These are phyloP conservation scores for Pyrgus malvae DNA, from an alignment of 2,888 invertebrate species.

Conservation along the genomic window DNA sequence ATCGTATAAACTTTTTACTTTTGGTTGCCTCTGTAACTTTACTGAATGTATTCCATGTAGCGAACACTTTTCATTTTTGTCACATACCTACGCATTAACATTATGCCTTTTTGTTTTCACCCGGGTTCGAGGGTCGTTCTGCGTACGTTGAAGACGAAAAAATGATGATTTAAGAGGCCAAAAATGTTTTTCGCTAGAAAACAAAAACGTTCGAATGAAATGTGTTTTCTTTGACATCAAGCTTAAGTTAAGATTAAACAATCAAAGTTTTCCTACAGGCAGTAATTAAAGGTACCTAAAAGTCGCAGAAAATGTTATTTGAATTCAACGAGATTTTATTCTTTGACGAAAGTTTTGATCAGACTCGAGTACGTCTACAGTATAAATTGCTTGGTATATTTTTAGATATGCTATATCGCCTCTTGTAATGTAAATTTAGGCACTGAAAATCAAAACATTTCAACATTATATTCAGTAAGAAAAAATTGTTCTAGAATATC, in stretches of 20 bases:
- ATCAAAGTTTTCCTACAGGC: constrained; percentile 57
- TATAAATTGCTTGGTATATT: too few species aligned
- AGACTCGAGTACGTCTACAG: not conserved
- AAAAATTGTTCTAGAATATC: too few species aligned
- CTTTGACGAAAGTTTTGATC: constrained; percentile 16
- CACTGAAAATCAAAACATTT: too few species aligned
- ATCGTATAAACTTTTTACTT: constrained; percentile 8
- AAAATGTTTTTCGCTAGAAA: not conserved
- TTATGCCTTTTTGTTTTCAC: not conserved
- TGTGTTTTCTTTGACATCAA: constrained; percentile 36
- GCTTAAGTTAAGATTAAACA: constrained; percentile 58
- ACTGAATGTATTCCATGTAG: not conserved
- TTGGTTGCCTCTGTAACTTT: not conserved
- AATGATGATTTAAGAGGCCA: constrained; percentile 9
- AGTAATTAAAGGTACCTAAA: constrained; percentile 33
- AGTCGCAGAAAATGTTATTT: constrained; percentile 15
- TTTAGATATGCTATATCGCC: too few species aligned
- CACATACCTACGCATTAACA: not conserved
- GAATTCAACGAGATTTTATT: constrained; percentile 19
- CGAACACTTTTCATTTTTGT: not conserved
- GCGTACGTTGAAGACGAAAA: constrained; percentile 4
- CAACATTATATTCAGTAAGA: too few species aligned
- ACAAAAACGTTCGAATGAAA: constrained; percentile 3
- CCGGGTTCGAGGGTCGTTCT: constrained; percentile 1
- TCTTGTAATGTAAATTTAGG: too few species aligned